A percentile compares a stretch with the other conserved stretches of the same genome.
phyloP scores from a whole-genome alignment of 2,888 invertebrate genomes.

The Patella pellucida region DNA sequence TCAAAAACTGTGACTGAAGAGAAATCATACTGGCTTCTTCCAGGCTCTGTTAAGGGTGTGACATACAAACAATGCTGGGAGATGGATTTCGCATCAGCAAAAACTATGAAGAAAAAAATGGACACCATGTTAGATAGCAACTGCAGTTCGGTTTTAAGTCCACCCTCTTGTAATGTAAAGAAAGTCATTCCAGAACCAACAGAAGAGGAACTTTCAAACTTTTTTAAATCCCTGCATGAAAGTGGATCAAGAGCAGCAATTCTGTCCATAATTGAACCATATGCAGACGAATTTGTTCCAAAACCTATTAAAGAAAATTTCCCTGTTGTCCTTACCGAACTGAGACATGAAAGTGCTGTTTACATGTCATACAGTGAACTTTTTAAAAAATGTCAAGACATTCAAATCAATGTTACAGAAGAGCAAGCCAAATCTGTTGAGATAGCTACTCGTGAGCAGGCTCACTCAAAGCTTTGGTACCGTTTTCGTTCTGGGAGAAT shows the following conservation, averaged over 20 bases:
- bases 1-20: slow-evolving; percentile 39
- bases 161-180: too few species aligned
- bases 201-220: too few species aligned
- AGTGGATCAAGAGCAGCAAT: too few species aligned
- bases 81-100: slow-evolving; percentile 25
- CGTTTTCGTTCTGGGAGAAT: slow-evolving; percentile 30
- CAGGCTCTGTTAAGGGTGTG: slow-evolving; percentile 14
- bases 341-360: neutral
- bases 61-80: slow-evolving; percentile 21
- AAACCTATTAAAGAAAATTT: neutral
- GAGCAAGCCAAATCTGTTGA: slow-evolving; percentile 20
- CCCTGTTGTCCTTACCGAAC: neutral
- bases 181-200: too few species aligned
- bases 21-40: slow-evolving; percentile 38
- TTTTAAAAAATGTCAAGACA: too few species aligned
- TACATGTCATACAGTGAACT: neutral
- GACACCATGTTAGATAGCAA: too few species aligned
- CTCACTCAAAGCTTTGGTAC: slow-evolving; percentile 25
- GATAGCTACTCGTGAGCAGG: slow-evolving; percentile 21
- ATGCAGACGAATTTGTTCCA: neutral
- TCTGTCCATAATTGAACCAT: too few species aligned
- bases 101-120: slow-evolving; percentile 13
- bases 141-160: too few species aligned
- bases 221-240: too few species aligned
- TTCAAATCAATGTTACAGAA: too few species aligned